Evolutionary conservation across 2,797 vertebrate species (phyloP), one percentile per base, ranked within the genome.

Genomic region (Oreochromis mossambicus): DNA sequence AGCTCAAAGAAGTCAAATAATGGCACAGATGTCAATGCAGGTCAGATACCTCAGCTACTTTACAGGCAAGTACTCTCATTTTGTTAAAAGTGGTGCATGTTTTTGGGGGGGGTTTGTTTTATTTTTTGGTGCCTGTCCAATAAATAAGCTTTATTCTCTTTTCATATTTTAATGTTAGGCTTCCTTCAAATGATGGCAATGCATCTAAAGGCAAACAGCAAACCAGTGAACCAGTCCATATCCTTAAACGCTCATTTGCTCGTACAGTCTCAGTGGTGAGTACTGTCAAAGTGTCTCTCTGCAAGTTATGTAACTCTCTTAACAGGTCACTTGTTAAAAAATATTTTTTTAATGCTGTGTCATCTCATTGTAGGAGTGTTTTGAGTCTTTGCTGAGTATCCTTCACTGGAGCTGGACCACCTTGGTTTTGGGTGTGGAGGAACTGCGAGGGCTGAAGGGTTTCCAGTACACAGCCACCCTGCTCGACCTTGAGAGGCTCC

Each of bases 1-100:
- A 99, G 99, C 95, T 99, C 99, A 12, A 99, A 99, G 95, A 99
- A 99, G 92, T 99, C 99, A 84, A 99, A 99, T 94, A 99, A 99
- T 61, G 99, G 99, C 87, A 99, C 99, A 13, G 99, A 99, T 92
- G 99, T 99, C 48, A 99, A 99, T 86, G 99, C 99, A 19, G 99
- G 99, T 73, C 99, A 99, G 92, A 99, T 99, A 93, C 99, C 99
- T 5, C 99, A 99, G 81, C 95, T 99, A 19, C 94, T 99, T 1
- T 99, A 99, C 96, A 99, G 99, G 99, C 97, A 96, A 91, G 90
- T 82, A 8, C 3, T 15, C n/a, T 17, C 3, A 54, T 78, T 84
- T 14, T 15, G 15, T 73, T 38, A 19, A 34, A 13, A 46, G n/a
- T 24, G 14, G 48, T 78, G n/a, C 3, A 15, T 32, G 12, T 61